Base-by-base conservation (phyloP, 2,888 invertebrate genomes). In the Lithophane semibrunnea region DNA sequence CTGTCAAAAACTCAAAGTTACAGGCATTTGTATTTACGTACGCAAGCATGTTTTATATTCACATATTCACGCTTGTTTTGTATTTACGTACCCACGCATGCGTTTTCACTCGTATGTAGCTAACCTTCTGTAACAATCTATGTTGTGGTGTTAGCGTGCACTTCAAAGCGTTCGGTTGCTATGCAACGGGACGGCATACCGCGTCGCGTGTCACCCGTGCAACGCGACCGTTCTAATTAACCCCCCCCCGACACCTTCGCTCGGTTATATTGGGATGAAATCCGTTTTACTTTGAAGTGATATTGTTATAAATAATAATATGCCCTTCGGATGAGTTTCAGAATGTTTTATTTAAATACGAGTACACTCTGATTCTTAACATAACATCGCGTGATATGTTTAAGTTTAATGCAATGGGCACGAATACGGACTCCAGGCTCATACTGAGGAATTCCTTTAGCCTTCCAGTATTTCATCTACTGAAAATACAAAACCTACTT, bases 151-250 rank as follows among this genome's bases (percentile, higher is more conserved):
- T 16, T 74, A 66, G 74, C 74, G 73, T 79, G 77, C 74, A 86
- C 77, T 84, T 86, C 86, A 86, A 86, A 86, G 84, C 73, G 74
- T 70, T 79, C 72, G 60, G 86, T 86, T 84, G 86, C 86, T 58
- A 44, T 68, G 86, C 86, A 82, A 86, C 86, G 60, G 66, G 71
- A 66, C 72, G 80, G 68, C 86, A 86, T 85, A 75, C 79, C 86
- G 66, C 73, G 85, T 72, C 80, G 80, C 80, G 70, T 76, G 83
- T 86, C 79, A 77, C 75, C 74, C 79, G 73, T 84, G 82, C 80
- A 73, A 86, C 73, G 74, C 72, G 77, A 82, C 80, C 79, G 80
- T 73, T 82, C 80, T 82, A 86, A 86, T 83, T 80, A 80, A 80
- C 75, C 73, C 71, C 74, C 65, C 58, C 64, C 73, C 71, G 73